A percentile compares a stretch with the other conserved stretches of the same genome.
phyloP scores from a whole-genome alignment of 1,140 invertebrate species.

The Pogonomyrmex californicus region DNA sequence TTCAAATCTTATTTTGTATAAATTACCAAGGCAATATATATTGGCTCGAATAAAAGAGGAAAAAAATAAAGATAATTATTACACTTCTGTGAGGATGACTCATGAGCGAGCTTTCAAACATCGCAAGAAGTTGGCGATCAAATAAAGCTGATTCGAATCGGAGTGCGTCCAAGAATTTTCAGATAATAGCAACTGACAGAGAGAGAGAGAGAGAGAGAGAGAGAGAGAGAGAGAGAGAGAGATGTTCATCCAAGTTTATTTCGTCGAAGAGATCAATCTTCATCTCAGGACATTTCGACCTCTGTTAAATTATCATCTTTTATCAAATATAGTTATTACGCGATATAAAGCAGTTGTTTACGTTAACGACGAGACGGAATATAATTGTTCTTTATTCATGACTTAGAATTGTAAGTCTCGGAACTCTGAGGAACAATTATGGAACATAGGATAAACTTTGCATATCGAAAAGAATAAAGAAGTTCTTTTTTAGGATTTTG shows the following conservation, averaged over 20 bases:
- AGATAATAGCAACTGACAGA: slow-evolving; percentile 62
- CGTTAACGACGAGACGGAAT: not conserved
- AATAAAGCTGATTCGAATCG: slow-evolving; percentile 67
- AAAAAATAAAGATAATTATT: slow-evolving; percentile 65
- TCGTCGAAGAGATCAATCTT: slow-evolving; percentile 43
- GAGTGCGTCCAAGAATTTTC: slow-evolving; percentile 69
- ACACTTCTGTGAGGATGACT: slow-evolving; percentile 40
- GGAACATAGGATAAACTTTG: not conserved
- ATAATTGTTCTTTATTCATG: not conserved
- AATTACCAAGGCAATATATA: not conserved
- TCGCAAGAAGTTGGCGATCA: slow-evolving; percentile 60
- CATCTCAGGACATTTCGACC: not conserved
- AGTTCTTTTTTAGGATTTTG: not conserved
- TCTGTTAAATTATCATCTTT: not conserved
- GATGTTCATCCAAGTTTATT: slow-evolving; percentile 45
- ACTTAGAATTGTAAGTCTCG: not conserved
- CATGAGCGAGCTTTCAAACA: slow-evolving; percentile 34
- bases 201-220: not conserved
- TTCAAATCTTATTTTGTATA: not conserved
- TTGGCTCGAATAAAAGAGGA: not conserved
- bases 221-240: not conserved
- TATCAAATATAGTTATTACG: not conserved
- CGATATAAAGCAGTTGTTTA: slow-evolving; percentile 8
- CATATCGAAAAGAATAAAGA: not conserved
- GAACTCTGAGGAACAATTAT: not conserved